Evolutionary conservation across 1,140 invertebrate species (phyloP).

Genomic region (Diuraphis noxia): DNA sequence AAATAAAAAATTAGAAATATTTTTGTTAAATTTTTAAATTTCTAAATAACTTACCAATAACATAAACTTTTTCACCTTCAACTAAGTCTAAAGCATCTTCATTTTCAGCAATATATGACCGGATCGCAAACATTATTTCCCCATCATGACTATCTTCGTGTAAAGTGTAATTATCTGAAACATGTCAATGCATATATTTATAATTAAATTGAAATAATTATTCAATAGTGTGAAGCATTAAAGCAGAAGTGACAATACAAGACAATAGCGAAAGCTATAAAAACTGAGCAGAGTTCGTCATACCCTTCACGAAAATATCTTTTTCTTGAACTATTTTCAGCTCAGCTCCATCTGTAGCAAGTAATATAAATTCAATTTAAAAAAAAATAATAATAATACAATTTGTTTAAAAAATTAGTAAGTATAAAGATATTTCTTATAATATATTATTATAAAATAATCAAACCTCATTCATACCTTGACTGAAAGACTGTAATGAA

Average conservation of each 20-base stretch:
- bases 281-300: neutral
- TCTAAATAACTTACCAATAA: slow-evolving; percentile 70
- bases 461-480: slow-evolving; percentile 56
- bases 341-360: slow-evolving; percentile 54
- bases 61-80: slow-evolving; percentile 85
- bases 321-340: slow-evolving; percentile 50
- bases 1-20: neutral
- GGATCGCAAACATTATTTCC: slow-evolving; percentile 79
- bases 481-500: slow-evolving; percentile 58
- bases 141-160: slow-evolving; percentile 64
- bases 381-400: no score
- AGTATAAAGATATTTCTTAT: no score
- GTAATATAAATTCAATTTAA: no score
- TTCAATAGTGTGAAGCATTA: neutral
- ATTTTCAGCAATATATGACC: slow-evolving; percentile 83
- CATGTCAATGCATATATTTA: neutral
- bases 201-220: neutral
- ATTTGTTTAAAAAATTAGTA: no score
- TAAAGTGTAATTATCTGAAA: slow-evolving; percentile 16
- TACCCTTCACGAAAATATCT: slow-evolving; percentile 3
- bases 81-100: slow-evolving; percentile 84
- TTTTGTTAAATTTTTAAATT: slow-evolving; percentile 49
- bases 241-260: neutral
- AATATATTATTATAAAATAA: neutral
- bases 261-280: slow-evolving; percentile 29